These are phyloP conservation scores for Cydia fagiglandana DNA, from an alignment of 1,140 invertebrate genomes.

Conservation along the genomic window DNA sequence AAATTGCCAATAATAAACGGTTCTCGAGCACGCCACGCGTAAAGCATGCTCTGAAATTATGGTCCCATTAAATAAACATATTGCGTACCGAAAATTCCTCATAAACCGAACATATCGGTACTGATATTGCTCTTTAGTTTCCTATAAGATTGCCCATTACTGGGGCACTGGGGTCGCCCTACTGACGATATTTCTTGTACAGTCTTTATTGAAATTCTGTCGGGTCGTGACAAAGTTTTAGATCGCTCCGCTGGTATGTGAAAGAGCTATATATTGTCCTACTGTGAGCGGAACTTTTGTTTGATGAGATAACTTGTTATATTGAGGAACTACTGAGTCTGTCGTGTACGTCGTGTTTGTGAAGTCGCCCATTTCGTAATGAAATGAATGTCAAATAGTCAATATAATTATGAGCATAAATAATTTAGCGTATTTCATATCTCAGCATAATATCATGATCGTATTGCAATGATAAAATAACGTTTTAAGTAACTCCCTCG, in stretches of 20 bases:
- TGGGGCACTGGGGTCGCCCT: conserved; percentile 20
- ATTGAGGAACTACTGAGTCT: background rate
- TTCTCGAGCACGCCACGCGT: conserved; percentile 8
- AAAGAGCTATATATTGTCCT: conserved; percentile 12
- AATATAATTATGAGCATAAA: too few species aligned
- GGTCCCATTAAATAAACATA: conserved; percentile 28
- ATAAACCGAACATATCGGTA: conserved; percentile 28
- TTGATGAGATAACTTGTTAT: conserved; percentile 3
- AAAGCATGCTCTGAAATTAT: conserved; percentile 24
- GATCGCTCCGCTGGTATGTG: conserved; percentile 8
- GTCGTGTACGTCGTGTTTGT: background rate
- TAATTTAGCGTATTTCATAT: too few species aligned
- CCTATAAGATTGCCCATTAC: conserved; percentile 31
- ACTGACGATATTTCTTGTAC: conserved; percentile 28
- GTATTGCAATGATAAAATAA: too few species aligned
- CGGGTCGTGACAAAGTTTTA: conserved; percentile 36
- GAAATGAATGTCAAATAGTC: background rate
- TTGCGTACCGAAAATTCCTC: conserved; percentile 23
- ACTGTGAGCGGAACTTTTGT: conserved; percentile 9
- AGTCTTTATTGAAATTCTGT: conserved; percentile 57
- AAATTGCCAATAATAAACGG: background rate
- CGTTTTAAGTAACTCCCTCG: too few species aligned
- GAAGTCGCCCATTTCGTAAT: background rate
- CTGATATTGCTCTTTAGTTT: conserved; percentile 27
- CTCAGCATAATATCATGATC: too few species aligned